Evolutionary conservation across 2,888 invertebrate genomes (phyloP).

Genomic region (Drosophila limbata): DNA sequence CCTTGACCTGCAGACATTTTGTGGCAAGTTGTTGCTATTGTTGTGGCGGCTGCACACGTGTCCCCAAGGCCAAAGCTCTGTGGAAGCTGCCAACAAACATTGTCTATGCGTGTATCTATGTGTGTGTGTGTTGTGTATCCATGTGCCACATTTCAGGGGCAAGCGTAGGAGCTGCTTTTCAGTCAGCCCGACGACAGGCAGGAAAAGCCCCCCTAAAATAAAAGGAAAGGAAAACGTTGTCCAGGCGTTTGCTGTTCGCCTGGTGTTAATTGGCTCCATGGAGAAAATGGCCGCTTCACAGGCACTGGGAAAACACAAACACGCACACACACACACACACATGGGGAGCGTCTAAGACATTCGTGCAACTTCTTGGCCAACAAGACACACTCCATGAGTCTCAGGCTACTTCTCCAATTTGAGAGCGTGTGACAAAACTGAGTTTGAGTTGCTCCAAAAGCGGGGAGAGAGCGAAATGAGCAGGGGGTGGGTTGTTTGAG

Average conservation of each 20-base stretch:
- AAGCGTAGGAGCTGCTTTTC: slow-evolving; percentile 41
- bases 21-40: slow-evolving; percentile 10
- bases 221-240: slow-evolving; percentile 13
- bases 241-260: slow-evolving; percentile 75
- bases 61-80: slow-evolving; percentile 58
- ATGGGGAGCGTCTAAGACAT: slow-evolving; percentile 56
- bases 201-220: slow-evolving; percentile 24
- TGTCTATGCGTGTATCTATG: slow-evolving; percentile 13
- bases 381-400: slow-evolving; percentile 6
- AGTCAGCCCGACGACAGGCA: slow-evolving; percentile 1
- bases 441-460: slow-evolving; percentile 3
- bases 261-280: slow-evolving; percentile 82
- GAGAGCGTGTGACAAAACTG: not conserved
- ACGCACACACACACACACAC: not conserved
- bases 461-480: not conserved
- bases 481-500: slow-evolving; percentile 8
- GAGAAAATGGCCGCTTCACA: slow-evolving; percentile 83
- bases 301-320: slow-evolving; percentile 31
- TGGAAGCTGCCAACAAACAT: slow-evolving; percentile 52
- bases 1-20: slow-evolving; percentile 56
- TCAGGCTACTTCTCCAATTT: slow-evolving; percentile 3
- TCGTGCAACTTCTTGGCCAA: slow-evolving; percentile 56
- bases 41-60: slow-evolving; percentile 21
- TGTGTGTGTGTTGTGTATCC: slow-evolving; percentile 17
- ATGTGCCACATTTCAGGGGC: slow-evolving; percentile 55